These are phyloP conservation scores for Trichechus manatus DNA, from an alignment of 2,113 vertebrate genomes.

Conservation along the genomic window DNA sequence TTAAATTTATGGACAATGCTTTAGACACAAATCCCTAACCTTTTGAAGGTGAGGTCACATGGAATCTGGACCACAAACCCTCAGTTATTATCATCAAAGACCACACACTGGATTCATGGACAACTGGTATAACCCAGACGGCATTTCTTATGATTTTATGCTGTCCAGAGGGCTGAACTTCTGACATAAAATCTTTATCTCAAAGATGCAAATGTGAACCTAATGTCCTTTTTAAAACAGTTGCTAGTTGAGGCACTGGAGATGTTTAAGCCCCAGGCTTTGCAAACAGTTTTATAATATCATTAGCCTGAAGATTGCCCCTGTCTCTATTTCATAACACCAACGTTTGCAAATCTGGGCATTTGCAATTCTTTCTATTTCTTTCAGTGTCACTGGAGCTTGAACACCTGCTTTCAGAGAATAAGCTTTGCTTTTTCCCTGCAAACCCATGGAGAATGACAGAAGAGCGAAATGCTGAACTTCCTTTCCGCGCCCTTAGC, in stretches of 20 bases:
- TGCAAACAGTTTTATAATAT: constrained; percentile 71
- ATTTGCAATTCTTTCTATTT: constrained; percentile 56
- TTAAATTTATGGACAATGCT: not conserved
- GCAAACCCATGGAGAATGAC: not conserved
- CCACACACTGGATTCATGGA: not conserved
- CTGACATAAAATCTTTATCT: constrained; percentile 77
- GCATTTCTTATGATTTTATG: constrained; percentile 60
- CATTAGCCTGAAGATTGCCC: constrained; percentile 74
- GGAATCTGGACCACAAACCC: not conserved
- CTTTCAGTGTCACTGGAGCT: constrained; percentile 19
- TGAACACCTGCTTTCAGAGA: constrained; percentile 42
- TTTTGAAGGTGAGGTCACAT: not conserved
- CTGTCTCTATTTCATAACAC: constrained; percentile 47
- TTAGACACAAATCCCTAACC: not conserved
- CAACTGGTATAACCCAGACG: constrained; percentile 37
- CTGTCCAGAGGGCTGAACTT: constrained; percentile 75
- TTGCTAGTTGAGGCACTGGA: constrained; percentile 66
- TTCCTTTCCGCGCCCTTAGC: constrained; percentile 8
- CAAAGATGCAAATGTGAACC: constrained; percentile 75
- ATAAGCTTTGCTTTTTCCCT: constrained; percentile 1
- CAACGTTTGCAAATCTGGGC: constrained; percentile 31
- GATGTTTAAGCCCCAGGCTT: constrained; percentile 72
- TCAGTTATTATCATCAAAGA: constrained; percentile 24
- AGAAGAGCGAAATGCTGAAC: not conserved
- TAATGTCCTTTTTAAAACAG: constrained; percentile 75